These are phyloP conservation scores for Candidula unifasciata DNA, from an alignment of 2,888 invertebrate genomes.

Conservation along the genomic window DNA sequence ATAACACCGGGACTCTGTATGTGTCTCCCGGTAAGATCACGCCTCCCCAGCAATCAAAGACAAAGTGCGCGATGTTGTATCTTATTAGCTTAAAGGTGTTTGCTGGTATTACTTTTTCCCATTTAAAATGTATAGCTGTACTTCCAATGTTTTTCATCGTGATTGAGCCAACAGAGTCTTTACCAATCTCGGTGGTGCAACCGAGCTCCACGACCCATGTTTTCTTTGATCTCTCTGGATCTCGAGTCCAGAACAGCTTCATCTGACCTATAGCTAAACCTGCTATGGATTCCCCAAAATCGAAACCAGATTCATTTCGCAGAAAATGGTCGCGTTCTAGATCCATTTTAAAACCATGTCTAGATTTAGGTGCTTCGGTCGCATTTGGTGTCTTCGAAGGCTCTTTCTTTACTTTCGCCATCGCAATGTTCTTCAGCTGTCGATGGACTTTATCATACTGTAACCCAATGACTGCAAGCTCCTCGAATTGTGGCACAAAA, in stretches of 20 bases:
- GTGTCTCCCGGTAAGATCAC: slow-evolving; percentile 41
- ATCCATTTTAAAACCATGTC: neutral
- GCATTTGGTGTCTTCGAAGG: neutral
- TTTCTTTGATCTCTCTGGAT: slow-evolving; percentile 10
- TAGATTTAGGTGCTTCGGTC: neutral
- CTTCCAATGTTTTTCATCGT: slow-evolving; percentile 45
- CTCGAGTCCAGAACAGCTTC: slow-evolving; percentile 21
- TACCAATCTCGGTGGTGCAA: slow-evolving; percentile 26
- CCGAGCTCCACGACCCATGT: slow-evolving; percentile 37
- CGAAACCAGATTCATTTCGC: too few species aligned
- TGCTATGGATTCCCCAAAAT: neutral
- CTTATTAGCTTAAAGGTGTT: slow-evolving; percentile 22
- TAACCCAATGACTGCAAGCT: slow-evolving; percentile 28
- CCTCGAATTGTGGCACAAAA: slow-evolving; percentile 20
- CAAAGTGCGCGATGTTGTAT: slow-evolving; percentile 5
- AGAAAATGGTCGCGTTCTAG: neutral
- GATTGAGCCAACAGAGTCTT: slow-evolving; percentile 12
- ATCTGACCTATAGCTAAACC: slow-evolving; percentile 37
- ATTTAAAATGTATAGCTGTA: slow-evolving; percentile 35
- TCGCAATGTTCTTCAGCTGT: neutral
- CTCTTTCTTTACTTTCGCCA: neutral
- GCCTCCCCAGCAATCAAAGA: slow-evolving; percentile 32
- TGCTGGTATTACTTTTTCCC: neutral
- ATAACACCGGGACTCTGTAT: slow-evolving; percentile 38
- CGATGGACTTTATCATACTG: neutral